A percentile compares a stretch with the other conserved stretches of the same genome.
Conservation (phyloP, 2,888 invertebrate genomes). For the Macropis europaea region DNA sequence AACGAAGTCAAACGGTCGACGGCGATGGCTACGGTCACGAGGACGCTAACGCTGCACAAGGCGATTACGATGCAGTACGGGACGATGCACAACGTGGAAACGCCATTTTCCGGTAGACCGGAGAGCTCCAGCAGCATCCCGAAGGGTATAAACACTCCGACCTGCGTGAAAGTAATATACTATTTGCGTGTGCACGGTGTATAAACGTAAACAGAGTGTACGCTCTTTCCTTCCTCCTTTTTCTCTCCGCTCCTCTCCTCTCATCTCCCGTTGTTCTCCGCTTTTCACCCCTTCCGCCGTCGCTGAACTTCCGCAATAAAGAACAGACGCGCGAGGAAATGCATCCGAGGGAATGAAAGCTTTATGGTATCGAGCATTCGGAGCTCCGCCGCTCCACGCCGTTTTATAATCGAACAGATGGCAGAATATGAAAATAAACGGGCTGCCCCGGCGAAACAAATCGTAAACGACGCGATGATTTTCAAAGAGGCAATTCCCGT, state of each 20-base stretch:
- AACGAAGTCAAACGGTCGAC: constrained; percentile 84
- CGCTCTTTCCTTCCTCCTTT: too few species aligned
- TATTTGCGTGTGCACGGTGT: background rate
- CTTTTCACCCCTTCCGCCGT: too few species aligned
- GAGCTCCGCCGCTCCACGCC: background rate
- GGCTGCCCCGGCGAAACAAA: background rate
- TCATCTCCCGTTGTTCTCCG: too few species aligned
- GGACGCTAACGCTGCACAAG: constrained; percentile 83
- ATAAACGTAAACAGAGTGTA: too few species aligned
- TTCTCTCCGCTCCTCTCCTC: too few species aligned
- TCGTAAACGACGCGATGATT: background rate
- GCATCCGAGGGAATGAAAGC: constrained; percentile 3
- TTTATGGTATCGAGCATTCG: background rate
- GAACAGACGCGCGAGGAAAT: background rate
- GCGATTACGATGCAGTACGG: constrained; percentile 83
- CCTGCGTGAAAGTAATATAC: constrained; percentile 59
- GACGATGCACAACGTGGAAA: constrained; percentile 81
- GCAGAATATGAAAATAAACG: background rate
- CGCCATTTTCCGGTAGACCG: constrained; percentile 78
- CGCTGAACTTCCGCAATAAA: background rate
- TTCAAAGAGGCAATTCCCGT: background rate
- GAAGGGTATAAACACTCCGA: constrained; percentile 83
- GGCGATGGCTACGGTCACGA: constrained; percentile 84
- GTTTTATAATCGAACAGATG: background rate
- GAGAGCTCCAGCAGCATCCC: constrained; percentile 83